Conservation (phyloP, 1,140 invertebrate species). For the Acromyrmex heyeri region DNA sequence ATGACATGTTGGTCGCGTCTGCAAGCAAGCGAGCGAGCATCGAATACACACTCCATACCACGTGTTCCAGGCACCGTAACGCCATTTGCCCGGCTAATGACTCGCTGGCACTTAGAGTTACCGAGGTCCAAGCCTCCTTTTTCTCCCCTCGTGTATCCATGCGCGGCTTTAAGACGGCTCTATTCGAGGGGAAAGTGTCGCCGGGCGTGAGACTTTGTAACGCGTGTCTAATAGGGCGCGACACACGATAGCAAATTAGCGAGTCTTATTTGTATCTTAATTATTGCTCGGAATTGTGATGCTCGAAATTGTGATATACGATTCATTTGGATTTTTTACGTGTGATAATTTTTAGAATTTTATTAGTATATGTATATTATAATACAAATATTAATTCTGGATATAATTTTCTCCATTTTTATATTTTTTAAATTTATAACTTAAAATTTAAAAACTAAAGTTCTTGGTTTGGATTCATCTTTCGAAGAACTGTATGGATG, state of each 20-base stretch:
- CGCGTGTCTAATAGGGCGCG: constrained; percentile 9
- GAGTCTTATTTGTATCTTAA: constrained; percentile 10
- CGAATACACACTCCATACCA: constrained; percentile 77
- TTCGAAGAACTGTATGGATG: too few relatives aligned
- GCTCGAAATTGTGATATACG: not conserved
- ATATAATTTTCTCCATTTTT: not conserved
- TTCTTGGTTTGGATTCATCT: too few relatives aligned
- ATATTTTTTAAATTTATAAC: too few relatives aligned
- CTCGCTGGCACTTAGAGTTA: constrained; percentile 82
- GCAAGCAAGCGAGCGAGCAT: constrained; percentile 65
- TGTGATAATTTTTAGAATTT: not conserved
- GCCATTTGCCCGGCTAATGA: constrained; percentile 85
- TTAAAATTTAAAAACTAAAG: too few relatives aligned
- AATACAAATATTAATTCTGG: not conserved
- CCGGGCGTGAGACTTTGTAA: constrained; percentile 11
- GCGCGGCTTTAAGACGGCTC: constrained; percentile 39
- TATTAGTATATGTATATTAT: too few relatives aligned
- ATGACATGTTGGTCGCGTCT: constrained; percentile 85
- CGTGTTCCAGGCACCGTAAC: constrained; percentile 84
- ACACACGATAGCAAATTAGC: constrained; percentile 27
- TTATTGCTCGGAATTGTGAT: constrained; percentile 4
- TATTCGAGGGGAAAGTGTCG: constrained; percentile 56
- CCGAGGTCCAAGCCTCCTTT: constrained; percentile 25
- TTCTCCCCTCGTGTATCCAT: constrained; percentile 9
- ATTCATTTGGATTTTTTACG: not conserved